Percentiles rank a stretch among this genome's conserved stretches.
phyloP scores from a whole-genome alignment of 2,797 vertebrate genomes.

The Sebastiscus albofasciatus region DNA sequence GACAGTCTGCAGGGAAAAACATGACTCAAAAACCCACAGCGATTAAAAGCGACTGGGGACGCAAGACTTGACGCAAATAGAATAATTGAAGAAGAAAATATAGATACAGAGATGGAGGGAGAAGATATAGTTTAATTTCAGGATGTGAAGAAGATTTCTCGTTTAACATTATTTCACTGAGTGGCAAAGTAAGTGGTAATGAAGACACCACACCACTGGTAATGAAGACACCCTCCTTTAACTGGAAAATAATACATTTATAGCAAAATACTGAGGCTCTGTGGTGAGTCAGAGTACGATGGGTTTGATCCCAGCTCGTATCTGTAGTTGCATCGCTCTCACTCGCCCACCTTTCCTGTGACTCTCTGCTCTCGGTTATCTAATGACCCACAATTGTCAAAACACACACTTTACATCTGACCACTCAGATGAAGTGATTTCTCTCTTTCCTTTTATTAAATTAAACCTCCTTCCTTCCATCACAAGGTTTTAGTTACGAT shows the following conservation, averaged over 20 bases:
- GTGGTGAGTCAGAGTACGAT: background rate
- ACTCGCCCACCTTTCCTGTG: background rate
- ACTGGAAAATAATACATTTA: background rate
- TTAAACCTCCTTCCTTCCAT: background rate
- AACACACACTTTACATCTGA: background rate
- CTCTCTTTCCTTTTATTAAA: background rate
- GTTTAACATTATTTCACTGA: background rate
- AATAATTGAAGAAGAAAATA: background rate
- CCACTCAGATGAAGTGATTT: background rate
- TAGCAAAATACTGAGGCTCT: background rate
- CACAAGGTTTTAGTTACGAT: background rate
- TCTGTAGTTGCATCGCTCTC: background rate
- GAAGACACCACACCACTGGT: background rate
- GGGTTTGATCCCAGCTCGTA: background rate
- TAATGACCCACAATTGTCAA: constrained; percentile 2
- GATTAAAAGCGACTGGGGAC: background rate
- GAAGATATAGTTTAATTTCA: background rate
- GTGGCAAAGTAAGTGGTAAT: background rate
- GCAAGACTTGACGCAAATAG: background rate
- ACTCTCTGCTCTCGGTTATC: constrained; percentile 8
- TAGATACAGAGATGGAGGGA: background rate
- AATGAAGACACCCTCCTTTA: background rate
- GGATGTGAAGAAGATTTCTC: background rate
- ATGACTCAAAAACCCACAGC: constrained; percentile 5
- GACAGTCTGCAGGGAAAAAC: constrained; percentile 19